phyloP scores from a whole-genome alignment of 2,888 invertebrate species.

The Ichneumon xanthorius region DNA sequence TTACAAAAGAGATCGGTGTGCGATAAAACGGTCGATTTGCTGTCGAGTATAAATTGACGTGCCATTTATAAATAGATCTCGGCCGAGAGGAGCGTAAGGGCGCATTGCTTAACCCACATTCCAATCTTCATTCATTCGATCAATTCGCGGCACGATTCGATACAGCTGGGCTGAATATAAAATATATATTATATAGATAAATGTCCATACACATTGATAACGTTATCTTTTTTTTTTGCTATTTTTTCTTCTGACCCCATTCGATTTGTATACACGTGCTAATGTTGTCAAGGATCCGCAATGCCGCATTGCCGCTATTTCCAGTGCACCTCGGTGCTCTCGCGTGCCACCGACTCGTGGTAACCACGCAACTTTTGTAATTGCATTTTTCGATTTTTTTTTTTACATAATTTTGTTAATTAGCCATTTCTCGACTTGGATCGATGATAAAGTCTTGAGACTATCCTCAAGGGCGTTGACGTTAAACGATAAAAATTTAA shows the following conservation, averaged over 20 bases:
- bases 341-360: background rate
- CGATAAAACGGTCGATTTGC: slow-evolving; percentile 54
- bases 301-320: slow-evolving; percentile 12
- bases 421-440: background rate
- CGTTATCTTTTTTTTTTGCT: background rate
- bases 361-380: background rate
- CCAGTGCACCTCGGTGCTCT: background rate
- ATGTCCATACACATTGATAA: background rate
- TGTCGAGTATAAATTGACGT: slow-evolving; percentile 53
- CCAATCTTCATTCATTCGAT: slow-evolving; percentile 62
- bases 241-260: background rate
- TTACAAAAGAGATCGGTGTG: slow-evolving; percentile 45
- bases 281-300: slow-evolving; percentile 13
- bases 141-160: slow-evolving; percentile 29
- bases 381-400: background rate
- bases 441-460: no score
- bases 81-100: slow-evolving; percentile 55
- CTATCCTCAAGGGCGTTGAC: no score
- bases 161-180: background rate
- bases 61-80: slow-evolving; percentile 61
- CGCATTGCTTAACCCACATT: slow-evolving; percentile 57
- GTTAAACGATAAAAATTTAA: no score
- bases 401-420: background rate
- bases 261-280: background rate
- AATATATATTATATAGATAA: no score